These are phyloP conservation scores for Ceratina australensis DNA, from an alignment of 1,140 invertebrate genomes.

Conservation along the genomic window DNA sequence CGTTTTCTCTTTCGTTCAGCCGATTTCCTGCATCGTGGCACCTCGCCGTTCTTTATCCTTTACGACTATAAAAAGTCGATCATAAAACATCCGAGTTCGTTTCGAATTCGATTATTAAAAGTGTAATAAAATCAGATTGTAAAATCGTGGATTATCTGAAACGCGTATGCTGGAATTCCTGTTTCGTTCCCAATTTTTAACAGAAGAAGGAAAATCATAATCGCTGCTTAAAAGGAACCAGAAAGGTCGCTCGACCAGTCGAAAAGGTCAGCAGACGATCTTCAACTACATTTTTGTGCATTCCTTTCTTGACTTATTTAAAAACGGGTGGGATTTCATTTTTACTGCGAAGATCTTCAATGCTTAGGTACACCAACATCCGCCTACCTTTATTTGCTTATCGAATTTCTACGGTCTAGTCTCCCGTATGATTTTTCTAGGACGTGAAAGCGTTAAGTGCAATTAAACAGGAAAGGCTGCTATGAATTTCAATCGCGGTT, in stretches of 20 bases:
- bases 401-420: neutral
- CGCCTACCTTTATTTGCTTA: too few relatives aligned
- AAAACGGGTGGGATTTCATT: neutral
- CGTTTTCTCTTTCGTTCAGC: neutral
- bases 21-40: neutral
- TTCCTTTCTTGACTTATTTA: neutral
- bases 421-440: neutral
- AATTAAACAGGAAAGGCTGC: neutral
- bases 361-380: neutral
- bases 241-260: slow-evolving; percentile 31
- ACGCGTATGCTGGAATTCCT: neutral
- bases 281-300: slow-evolving; percentile 52
- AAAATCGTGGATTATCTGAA: neutral
- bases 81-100: neutral
- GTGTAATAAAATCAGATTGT: neutral
- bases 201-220: neutral
- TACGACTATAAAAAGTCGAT: neutral
- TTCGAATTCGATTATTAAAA: too few relatives aligned
- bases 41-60: neutral
- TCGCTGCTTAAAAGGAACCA: neutral
- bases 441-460: slow-evolving; percentile 4
- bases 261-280: slow-evolving; percentile 67
- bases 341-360: neutral
- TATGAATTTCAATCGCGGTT: neutral
- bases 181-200: too few relatives aligned